Base-by-base conservation (phyloP, 1,140 invertebrate genomes). In the Whitmania pigra region DNA sequence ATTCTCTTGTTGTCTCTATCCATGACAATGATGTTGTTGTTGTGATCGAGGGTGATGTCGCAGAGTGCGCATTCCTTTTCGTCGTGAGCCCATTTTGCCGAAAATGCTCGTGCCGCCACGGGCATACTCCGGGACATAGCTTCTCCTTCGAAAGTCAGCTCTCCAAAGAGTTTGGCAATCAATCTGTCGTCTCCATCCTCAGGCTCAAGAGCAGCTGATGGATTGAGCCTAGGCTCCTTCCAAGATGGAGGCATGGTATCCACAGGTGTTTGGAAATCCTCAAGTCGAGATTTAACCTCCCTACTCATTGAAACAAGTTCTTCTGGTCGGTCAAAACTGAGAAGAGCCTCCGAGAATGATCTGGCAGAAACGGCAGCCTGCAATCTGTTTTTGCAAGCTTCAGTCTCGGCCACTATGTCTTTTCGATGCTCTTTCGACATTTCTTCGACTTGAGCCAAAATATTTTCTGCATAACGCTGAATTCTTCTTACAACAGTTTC, bases 141-240 rank as follows among this genome's bases (percentile, higher is more conserved):
- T 49, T 75, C 72, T 15, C 74, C 72, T 36, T 69, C 74, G 53
- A 75, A 73, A n/a, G 72, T 75, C 54, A 75, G 49, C 40, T 57
- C 36, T n/a, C 74, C 74, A 43, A 73, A 73, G 72, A 75, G n/a
- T 6, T 25, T 40, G 9, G 67, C 68, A 18, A 75, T 15, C 25
- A 67, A 43, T 20, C 55, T 55, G 22, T 43, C 22, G 40, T 69
- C 60, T 18, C 54, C 31, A 18, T 67, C 72, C 66, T 27, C 57
- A 20, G 67, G 55, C 22, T 25, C 57, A 7, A 63, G 22, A 31
- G 57, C 57, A 7, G 57, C 15, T 13, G 57, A 22, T 3, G 72
- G 68, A 54, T 75, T 66, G 53, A 60, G 63, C 60, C 71, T 53
- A 13, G 53, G 76, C 74, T 71, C 69, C 53, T 69, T 67, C 73